Conservation (phyloP, 2,797 vertebrate species). For the Coregonus sp. region DNA sequence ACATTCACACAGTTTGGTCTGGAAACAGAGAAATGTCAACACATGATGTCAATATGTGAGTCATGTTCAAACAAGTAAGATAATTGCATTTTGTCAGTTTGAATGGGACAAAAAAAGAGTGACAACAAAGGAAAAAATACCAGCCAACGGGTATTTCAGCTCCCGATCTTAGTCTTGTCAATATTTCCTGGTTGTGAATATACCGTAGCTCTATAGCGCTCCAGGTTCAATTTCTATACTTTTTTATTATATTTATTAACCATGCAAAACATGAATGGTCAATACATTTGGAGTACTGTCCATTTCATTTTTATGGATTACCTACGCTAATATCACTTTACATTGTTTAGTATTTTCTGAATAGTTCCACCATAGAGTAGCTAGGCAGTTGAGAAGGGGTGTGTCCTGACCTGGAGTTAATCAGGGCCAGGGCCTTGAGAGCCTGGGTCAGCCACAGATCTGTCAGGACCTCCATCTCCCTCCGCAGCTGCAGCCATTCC, state of each 20-base stretch:
- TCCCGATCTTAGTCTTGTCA: too few relatives aligned
- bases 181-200: too few relatives aligned
- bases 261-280: not conserved
- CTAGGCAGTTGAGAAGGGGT: too few relatives aligned
- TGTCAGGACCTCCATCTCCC: constrained; percentile 95
- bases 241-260: too few relatives aligned
- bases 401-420: constrained; percentile 88
- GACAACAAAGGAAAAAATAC: too few relatives aligned
- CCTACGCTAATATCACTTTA: not conserved
- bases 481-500: constrained; percentile 94
- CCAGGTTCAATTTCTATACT: too few relatives aligned
- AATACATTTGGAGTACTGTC: not conserved
- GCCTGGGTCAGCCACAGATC: constrained; percentile 98
- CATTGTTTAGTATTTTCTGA: not conserved
- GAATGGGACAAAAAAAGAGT: too few relatives aligned
- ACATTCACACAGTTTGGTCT: constrained; percentile 99
- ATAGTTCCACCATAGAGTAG: not conserved
- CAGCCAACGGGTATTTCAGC: too few relatives aligned
- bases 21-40: constrained; percentile 30
- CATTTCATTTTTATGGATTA: not conserved
- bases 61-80: too few relatives aligned
- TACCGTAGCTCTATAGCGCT: too few relatives aligned
- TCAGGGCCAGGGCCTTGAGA: constrained; percentile 94
- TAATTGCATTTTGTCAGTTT: too few relatives aligned
- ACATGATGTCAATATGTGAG: not conserved